Conservation (phyloP, 2,113 vertebrate genomes). For the Ancistrus triradiatus region DNA sequence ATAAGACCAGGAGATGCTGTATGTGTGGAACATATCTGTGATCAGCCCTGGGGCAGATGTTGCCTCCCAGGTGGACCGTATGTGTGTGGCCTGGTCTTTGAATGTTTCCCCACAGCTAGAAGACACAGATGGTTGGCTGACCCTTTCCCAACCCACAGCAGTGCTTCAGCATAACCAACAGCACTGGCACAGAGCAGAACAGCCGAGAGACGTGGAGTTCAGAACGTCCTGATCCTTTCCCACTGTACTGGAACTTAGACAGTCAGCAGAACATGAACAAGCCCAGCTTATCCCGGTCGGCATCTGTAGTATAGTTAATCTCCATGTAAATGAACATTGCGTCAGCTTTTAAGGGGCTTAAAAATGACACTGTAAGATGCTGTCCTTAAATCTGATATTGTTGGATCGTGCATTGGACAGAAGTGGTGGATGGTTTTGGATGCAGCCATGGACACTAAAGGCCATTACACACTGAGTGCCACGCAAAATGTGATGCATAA, state of each 20-base stretch:
- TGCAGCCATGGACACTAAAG: no score
- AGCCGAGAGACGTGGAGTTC: background rate
- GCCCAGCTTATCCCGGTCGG: background rate
- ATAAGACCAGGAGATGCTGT: slow-evolving; percentile 1
- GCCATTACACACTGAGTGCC: no score
- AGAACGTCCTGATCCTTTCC: no score
- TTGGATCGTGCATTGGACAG: no score
- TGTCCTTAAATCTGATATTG: no score
- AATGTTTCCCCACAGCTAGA: slow-evolving; percentile 10
- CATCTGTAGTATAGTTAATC: no score
- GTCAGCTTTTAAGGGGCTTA: no score
- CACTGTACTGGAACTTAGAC: background rate
- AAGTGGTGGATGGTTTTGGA: no score
- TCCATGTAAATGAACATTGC: no score
- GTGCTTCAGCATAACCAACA: slow-evolving; percentile 1
- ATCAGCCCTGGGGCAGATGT: slow-evolving; percentile 29
- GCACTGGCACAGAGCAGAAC: background rate
- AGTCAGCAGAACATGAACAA: background rate
- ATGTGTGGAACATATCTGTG: slow-evolving; percentile 1
- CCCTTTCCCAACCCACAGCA: slow-evolving; percentile 19
- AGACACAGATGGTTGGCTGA: slow-evolving; percentile 30
- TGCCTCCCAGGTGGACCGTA: slow-evolving; percentile 10
- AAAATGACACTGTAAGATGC: no score
- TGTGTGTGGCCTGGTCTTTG: background rate
- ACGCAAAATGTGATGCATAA: no score